Conservation (phyloP, 1,140 invertebrate species). For the Heliconius hermathena region DNA sequence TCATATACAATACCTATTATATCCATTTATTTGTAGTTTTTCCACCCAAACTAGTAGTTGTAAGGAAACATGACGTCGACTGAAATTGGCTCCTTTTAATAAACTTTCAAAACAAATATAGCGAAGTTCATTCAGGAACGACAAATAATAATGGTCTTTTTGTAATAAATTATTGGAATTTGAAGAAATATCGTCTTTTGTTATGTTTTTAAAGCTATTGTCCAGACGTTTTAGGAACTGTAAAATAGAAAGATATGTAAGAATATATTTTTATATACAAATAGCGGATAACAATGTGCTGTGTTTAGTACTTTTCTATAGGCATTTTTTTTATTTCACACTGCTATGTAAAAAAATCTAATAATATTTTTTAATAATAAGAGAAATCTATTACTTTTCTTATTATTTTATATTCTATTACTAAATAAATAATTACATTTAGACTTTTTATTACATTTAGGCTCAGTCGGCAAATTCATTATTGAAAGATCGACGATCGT, state of each 20-base stretch:
- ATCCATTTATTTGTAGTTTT: not conserved
- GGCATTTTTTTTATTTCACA: too few relatives aligned
- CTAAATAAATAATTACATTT: too few relatives aligned
- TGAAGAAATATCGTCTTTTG: conserved; percentile 34
- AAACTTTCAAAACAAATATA: conserved; percentile 83
- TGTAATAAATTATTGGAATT: not conserved
- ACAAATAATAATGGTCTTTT: conserved; percentile 51
- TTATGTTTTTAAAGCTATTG: conserved; percentile 50
- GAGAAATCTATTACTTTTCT: not conserved
- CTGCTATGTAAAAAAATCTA: too few relatives aligned
- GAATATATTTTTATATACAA: not conserved
- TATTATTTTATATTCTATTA: too few relatives aligned
- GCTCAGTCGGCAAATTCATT: not conserved
- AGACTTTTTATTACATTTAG: too few relatives aligned
- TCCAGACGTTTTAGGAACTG: conserved; percentile 65
- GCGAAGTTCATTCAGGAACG: conserved; percentile 79
- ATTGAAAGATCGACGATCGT: not conserved
- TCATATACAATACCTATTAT: not conserved
- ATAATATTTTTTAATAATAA: too few relatives aligned
- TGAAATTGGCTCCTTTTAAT: conserved; percentile 87
- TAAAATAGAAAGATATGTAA: conserved; percentile 10
- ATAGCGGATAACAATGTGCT: too few relatives aligned
- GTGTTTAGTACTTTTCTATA: too few relatives aligned
- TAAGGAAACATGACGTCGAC: conserved; percentile 85
- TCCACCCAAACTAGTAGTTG: conserved; percentile 75